Base-by-base conservation (phyloP, 2,888 invertebrate species). In the Heliconius ismenius region DNA sequence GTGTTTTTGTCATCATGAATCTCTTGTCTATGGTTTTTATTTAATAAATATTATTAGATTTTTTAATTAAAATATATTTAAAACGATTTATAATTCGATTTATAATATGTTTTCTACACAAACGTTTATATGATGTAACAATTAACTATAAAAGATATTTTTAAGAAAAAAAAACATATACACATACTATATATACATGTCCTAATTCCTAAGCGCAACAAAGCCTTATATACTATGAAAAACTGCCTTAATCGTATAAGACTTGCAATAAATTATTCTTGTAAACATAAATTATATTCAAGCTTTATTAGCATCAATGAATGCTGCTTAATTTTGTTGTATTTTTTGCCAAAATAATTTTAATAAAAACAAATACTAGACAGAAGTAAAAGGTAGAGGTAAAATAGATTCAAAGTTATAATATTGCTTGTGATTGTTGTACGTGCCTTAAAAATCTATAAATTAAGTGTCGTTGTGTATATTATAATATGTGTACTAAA, bases 361-460 rank as follows among this genome's bases (percentile, higher is more conserved):
- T 58, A n/a, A 10, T 58, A n/a, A 58, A 58, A n/a, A 58, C 32
- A 32, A 4, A 32, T 32, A 4, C 32, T 32, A 32, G 7, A 32
- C 32, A 32, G 7, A 54, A 9, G 0, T 21, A 21, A 9, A 54
- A 28, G 28, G 4, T 28, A 2, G 28, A 7, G n/a, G 9, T 21
- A n/a, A 65, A 36, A 15, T 65, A 65, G n/a, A n/a, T 39, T 6
- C 6, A 13, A 65, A n/a, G 4, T 39, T 65, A 15, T 65, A 65
- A 65, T 24, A 39, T 6, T 65, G 72, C 72, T 78, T 72, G 18
- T 54, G 39, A 49, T 54, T 49, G 39, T 70, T 78, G 36, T 74
- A 72, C 60, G 79, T 79, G 76, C 79, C 79, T 79, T 79, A 75
- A 54, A 69, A 62, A 39, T 74, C 64, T 32, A 26, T 67, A 36